Base-by-base conservation (phyloP, 2,888 invertebrate genomes). In the Brachyptera putata region DNA sequence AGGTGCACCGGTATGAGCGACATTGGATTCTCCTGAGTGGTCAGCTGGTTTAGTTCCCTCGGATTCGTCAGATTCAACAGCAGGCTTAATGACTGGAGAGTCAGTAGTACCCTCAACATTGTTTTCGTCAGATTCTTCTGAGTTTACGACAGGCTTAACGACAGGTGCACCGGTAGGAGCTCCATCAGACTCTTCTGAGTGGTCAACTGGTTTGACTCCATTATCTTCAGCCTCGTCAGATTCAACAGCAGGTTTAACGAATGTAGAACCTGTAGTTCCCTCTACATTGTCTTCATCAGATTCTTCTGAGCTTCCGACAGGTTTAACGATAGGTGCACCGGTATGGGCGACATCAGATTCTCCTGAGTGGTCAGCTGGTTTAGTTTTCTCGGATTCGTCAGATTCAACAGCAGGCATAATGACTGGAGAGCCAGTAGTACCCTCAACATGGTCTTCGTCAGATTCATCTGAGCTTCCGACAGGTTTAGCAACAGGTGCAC, bases 111-210 rank as follows among this genome's bases (percentile, higher is more conserved):
- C n/a, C n/a, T n/a, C n/a, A n/a, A n/a, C n/a, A n/a, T 36, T 22
- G 56, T 30, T 58, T 58, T n/a, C n/a, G n/a, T n/a, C n/a, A n/a
- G n/a, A n/a, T n/a, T n/a, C n/a, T n/a, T n/a, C n/a, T n/a, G n/a
- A n/a, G 41, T 53, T 41, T 60, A 68, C 67, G n/a, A 64, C 58
- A 11, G 60, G 39, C 14, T 64, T 64, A 56, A 61, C 61, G n/a
- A 63, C 66, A 48, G 49, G 39, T 25, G 59, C 60, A 48, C 58
- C n/a, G 36, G 57, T 59, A 24, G 64, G 34, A 22, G 56, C 49
- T 3, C n/a, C n/a, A n/a, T n/a, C n/a, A n/a, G n/a, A n/a, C n/a
- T n/a, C n/a, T n/a, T 36, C n/a, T 13, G 34, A 18, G 37, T 39
- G 34, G 39, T 61, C 63, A n/a, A n/a, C n/a, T n/a, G n/a, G n/a